These are phyloP conservation scores for Amiota minor DNA, from an alignment of 2,888 invertebrate genomes.

Conservation along the genomic window DNA sequence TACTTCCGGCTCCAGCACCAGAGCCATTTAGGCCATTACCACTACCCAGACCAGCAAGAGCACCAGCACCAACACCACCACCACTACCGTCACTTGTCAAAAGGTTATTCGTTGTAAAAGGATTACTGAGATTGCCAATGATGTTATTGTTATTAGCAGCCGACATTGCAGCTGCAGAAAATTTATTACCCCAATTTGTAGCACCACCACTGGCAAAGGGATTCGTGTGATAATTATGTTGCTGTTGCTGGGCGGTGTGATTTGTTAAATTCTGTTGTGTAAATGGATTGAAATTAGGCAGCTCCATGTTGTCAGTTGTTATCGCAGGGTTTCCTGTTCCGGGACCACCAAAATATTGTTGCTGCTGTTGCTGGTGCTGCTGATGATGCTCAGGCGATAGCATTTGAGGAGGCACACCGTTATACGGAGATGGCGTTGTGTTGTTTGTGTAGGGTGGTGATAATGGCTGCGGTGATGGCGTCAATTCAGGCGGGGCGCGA, in stretches of 20 bases:
- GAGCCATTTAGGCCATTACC: slow-evolving; percentile 15
- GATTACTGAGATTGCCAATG: slow-evolving; percentile 64
- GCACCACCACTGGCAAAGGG: slow-evolving; percentile 55
- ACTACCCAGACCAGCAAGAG: slow-evolving; percentile 5
- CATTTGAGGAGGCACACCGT: slow-evolving; percentile 45
- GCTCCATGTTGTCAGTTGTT: slow-evolving; percentile 36
- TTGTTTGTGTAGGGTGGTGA: slow-evolving; percentile 71
- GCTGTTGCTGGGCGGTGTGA: slow-evolving; percentile 48
- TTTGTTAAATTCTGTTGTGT: slow-evolving; percentile 54
- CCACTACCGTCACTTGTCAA: slow-evolving; percentile 45
- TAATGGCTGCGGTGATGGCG: slow-evolving; percentile 72
- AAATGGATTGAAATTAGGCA: slow-evolving; percentile 55
- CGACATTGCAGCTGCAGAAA: slow-evolving; percentile 48
- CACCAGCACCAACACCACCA: slow-evolving; percentile 3
- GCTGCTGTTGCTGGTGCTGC: slow-evolving; percentile 52
- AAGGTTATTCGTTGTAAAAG: slow-evolving; percentile 62
- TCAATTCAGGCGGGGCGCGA: slow-evolving; percentile 65
- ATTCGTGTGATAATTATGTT: slow-evolving; percentile 51
- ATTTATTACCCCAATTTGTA: slow-evolving; percentile 59
- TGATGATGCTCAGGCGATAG: slow-evolving; percentile 59
- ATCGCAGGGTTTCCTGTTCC: slow-evolving; percentile 32
- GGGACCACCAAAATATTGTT: slow-evolving; percentile 44
- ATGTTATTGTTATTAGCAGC: slow-evolving; percentile 56
- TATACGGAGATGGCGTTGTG: slow-evolving; percentile 71
- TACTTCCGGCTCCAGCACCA: slow-evolving; percentile 30